These are phyloP conservation scores for Drosophila pachea DNA, from an alignment of 1,140 invertebrate genomes.

Conservation along the genomic window DNA sequence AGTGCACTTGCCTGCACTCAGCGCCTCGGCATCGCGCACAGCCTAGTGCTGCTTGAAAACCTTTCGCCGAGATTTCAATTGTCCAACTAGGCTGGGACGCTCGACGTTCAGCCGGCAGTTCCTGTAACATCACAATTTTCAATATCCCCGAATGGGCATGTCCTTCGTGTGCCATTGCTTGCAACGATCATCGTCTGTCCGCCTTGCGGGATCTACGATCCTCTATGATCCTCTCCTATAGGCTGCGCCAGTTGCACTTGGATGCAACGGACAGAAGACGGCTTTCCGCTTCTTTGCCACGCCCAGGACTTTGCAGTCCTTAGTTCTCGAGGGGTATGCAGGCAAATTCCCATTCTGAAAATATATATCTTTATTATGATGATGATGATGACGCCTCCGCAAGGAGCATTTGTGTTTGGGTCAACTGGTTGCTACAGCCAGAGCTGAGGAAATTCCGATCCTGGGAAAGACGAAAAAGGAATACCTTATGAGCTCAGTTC, in stretches of 20 bases:
- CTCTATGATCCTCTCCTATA: too few species aligned
- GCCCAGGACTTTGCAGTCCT: too few species aligned
- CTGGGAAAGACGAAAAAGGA: constrained; percentile 25
- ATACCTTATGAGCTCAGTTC: constrained; percentile 5
- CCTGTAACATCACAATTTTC: constrained; percentile 24
- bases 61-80: constrained; percentile 37
- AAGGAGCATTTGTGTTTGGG: too few species aligned
- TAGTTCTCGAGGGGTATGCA: too few species aligned
- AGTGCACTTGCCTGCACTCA: background rate
- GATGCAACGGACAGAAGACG: too few species aligned
- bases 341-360: too few species aligned
- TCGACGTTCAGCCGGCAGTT: constrained; percentile 34
- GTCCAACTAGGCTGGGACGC: constrained; percentile 32
- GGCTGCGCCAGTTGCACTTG: constrained; percentile 38
- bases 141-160: constrained; percentile 51
- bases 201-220: constrained; percentile 53
- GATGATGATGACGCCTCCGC: too few species aligned
- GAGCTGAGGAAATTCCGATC: constrained; percentile 10
- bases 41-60: background rate
- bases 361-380: too few species aligned
- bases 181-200: constrained; percentile 57
- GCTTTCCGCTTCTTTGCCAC: too few species aligned
- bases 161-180: constrained; percentile 54
- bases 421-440: too few species aligned
- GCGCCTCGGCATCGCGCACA: too few species aligned